Conservation (phyloP, 2,113 vertebrate species). For the Excalfactoria chinensis region DNA sequence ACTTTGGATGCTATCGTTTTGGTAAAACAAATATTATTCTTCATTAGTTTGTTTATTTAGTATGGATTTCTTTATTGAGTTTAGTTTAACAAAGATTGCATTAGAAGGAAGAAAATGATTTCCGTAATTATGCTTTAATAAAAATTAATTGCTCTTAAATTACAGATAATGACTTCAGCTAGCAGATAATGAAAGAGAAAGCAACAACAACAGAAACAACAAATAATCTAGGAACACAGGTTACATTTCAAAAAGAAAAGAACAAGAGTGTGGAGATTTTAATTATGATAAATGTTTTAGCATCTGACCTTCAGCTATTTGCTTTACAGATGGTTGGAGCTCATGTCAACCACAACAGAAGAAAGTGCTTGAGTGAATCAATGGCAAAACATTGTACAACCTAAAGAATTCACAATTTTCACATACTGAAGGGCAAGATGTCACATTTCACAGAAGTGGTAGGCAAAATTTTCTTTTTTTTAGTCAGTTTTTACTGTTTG, state of each 20-base stretch:
- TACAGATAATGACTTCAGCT: conserved; percentile 27
- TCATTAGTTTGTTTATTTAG: conserved; percentile 22
- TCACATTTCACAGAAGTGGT: neutral
- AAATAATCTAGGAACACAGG: neutral
- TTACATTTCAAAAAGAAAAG: neutral
- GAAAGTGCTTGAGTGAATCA: neutral
- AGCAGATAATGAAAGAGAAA: conserved; percentile 31
- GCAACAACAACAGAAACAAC: neutral
- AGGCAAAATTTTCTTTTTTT: neutral
- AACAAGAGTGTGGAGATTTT: neutral
- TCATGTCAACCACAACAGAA: neutral
- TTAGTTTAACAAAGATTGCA: conserved; percentile 27
- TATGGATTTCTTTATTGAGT: neutral
- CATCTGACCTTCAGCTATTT: neutral
- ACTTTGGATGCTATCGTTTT: neutral
- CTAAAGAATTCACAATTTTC: neutral
- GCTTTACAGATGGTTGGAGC: neutral
- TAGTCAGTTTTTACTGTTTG: neutral
- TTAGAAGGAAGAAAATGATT: conserved; percentile 31
- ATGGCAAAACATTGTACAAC: neutral
- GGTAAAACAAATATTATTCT: conserved; percentile 24
- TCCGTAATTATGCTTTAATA: conserved; percentile 27
- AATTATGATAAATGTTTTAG: conserved; percentile 26
- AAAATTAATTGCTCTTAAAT: conserved; percentile 57
- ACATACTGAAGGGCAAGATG: neutral